Percentiles rank a stretch among this genome's conserved stretches.
Conservation (phyloP, 92 coral and sea anemone genomes). For the Actinostola sp. region DNA sequence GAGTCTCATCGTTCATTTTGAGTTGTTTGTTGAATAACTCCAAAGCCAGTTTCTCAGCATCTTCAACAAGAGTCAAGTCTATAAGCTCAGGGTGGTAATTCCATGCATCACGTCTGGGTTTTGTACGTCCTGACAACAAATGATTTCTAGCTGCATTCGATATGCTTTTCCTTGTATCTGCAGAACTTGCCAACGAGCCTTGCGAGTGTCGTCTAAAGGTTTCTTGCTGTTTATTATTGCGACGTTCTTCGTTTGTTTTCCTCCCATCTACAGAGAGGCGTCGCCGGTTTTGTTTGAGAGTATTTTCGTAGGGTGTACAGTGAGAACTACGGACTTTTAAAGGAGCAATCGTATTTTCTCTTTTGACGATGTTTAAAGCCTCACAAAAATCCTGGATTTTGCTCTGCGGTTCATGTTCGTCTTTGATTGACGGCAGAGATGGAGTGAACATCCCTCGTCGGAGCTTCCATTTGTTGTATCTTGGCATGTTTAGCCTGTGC, state of each 20-base stretch:
- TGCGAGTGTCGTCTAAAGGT: background rate
- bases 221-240: too few species aligned
- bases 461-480: background rate
- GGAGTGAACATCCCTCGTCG: background rate
- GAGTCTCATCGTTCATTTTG: conserved; percentile 10
- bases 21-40: background rate
- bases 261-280: too few species aligned
- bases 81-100: conserved; percentile 1
- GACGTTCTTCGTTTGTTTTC: too few species aligned
- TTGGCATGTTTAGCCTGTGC: background rate
- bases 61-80: conserved; percentile 16
- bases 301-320: background rate
- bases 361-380: background rate
- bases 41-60: conserved; percentile 19
- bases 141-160: background rate
- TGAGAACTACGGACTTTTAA: background rate
- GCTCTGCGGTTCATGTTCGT: conserved; percentile 6
- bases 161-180: background rate
- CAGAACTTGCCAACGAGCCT: background rate
- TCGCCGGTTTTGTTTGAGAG: background rate
- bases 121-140: conserved; percentile 1
- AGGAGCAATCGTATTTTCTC: background rate
- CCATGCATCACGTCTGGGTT: background rate
- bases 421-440: background rate
- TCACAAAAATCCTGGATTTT: conserved; percentile 19